A percentile compares a stretch with the other conserved stretches of the same genome.
phyloP scores from a whole-genome alignment of 2,888 invertebrate genomes.

The Exocentrus adspersus region DNA sequence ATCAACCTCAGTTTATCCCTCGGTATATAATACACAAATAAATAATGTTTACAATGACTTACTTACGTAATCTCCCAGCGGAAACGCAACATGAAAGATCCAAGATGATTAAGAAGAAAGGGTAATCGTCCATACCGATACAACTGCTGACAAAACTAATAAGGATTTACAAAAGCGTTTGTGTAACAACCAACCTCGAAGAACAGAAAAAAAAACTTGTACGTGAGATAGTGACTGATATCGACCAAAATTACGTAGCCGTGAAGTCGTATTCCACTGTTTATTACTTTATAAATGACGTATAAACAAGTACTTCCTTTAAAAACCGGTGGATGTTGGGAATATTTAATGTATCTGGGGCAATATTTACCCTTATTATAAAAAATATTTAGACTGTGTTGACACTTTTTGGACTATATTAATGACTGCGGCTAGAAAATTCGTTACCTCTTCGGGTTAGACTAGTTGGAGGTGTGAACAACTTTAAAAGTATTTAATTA shows the following conservation, averaged over 20 bases:
- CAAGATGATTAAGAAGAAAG: too few species aligned
- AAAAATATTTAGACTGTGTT: neutral
- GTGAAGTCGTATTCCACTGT: neutral
- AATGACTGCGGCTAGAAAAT: too few species aligned
- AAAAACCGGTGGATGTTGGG: constrained; percentile 1
- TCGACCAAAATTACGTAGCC: neutral
- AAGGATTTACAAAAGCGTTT: neutral
- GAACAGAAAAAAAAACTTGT: neutral
- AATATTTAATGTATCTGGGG: constrained; percentile 1
- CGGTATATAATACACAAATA: too few species aligned
- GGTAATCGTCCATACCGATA: too few species aligned
- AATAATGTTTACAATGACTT: too few species aligned
- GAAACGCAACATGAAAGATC: too few species aligned
- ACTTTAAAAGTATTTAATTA: too few species aligned
- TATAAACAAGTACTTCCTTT: constrained; percentile 4
- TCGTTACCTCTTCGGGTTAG: too few species aligned
- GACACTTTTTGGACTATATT: neutral
- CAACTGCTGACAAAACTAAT: neutral
- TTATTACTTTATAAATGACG: neutral
- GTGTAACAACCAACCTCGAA: neutral
- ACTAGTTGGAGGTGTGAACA: too few species aligned
- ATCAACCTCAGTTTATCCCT: too few species aligned
- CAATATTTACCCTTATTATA: neutral
- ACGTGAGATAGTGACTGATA: constrained; percentile 3
- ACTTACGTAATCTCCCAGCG: too few species aligned